Conservation (phyloP, 2,797 vertebrate genomes). For the Dermochelys coriacea region DNA sequence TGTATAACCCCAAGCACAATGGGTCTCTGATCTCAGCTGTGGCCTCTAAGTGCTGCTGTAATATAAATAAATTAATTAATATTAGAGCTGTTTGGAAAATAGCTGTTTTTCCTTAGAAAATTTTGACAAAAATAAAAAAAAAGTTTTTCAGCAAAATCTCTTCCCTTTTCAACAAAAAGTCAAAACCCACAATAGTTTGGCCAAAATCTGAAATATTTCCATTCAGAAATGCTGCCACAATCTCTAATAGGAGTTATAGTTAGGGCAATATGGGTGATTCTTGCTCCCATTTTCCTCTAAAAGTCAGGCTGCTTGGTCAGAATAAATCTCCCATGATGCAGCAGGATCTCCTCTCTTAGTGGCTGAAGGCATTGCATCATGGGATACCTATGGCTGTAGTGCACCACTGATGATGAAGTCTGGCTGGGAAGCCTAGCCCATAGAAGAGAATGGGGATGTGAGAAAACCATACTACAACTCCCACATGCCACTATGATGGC, state of each 20-base stretch:
- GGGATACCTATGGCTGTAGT: background rate
- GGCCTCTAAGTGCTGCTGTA: background rate
- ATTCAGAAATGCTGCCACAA: background rate
- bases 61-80: background rate
- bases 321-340: background rate
- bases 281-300: background rate
- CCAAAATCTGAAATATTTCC: background rate
- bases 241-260: background rate
- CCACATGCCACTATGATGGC: background rate
- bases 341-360: background rate
- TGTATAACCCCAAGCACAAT: background rate
- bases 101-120: background rate
- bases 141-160: background rate
- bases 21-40: background rate
- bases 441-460: background rate
- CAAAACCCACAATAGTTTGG: background rate
- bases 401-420: background rate
- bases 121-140: background rate
- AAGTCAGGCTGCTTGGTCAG: background rate
- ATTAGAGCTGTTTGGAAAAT: too few species aligned
- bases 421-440: background rate
- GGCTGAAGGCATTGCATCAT: background rate
- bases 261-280: background rate
- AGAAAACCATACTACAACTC: background rate
- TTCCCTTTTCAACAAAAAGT: background rate